These are phyloP conservation scores for Agrochola litura DNA, from an alignment of 2,888 invertebrate species.

Conservation along the genomic window DNA sequence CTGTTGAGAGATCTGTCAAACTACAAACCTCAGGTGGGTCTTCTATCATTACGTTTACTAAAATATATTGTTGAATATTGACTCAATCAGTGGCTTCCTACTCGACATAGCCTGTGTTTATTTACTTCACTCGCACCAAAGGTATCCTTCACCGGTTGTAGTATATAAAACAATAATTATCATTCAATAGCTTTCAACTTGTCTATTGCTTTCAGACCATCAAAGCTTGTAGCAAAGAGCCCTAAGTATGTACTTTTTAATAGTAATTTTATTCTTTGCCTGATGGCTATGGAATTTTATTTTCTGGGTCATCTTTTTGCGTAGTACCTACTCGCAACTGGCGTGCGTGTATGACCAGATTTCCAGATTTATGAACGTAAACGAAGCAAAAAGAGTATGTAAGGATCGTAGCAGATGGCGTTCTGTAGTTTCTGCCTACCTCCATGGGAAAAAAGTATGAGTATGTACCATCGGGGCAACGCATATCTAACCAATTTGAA, in stretches of 20 bases:
- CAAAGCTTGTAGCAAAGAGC: background rate
- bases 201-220: background rate
- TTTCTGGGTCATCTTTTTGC: background rate
- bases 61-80: background rate
- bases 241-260: background rate
- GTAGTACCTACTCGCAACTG: background rate
- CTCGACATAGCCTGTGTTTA: background rate
- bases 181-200: background rate
- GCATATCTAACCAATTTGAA: too few species aligned
- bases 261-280: background rate
- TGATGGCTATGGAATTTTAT: background rate
- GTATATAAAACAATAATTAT: background rate
- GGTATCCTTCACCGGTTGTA: background rate
- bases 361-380: background rate
- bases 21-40: conserved; percentile 88
- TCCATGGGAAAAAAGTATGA: background rate
- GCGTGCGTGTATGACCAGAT: background rate
- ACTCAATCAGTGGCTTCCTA: background rate
- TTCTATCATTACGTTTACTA: background rate
- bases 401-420: background rate
- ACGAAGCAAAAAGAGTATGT: background rate
- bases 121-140: background rate
- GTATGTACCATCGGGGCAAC: too few species aligned
- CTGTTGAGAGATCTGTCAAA: conserved; percentile 92
- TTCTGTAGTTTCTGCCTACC: background rate